Percentiles rank a stretch among this genome's conserved stretches.
These are phyloP conservation scores for Scolopax rusticola DNA, from an alignment of 2,797 vertebrate species.

Conservation along the genomic window DNA sequence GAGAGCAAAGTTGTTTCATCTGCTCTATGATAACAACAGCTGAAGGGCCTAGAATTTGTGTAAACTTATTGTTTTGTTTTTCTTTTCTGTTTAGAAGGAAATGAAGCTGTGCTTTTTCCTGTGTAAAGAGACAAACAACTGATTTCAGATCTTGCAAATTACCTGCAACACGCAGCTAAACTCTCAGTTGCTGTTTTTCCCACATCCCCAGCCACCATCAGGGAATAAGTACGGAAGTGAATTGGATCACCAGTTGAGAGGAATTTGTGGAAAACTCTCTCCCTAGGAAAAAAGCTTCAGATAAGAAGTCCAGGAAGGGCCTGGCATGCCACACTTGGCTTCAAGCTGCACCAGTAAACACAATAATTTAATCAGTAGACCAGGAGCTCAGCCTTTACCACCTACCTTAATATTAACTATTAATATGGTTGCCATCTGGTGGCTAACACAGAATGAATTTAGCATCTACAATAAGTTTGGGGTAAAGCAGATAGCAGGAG, in stretches of 20 bases:
- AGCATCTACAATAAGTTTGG: not conserved
- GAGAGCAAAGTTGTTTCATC: not conserved
- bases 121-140: not conserved
- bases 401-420: not conserved
- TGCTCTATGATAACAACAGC: not conserved
- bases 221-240: not conserved
- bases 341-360: not conserved
- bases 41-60: not conserved
- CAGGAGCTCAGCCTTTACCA: not conserved
- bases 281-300: not conserved
- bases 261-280: not conserved
- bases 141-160: rapidly evolving
- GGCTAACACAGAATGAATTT: not conserved
- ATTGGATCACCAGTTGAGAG: not conserved
- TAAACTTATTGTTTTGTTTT: not conserved
- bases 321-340: not conserved
- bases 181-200: not conserved
- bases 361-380: not conserved
- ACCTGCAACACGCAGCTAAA: not conserved
- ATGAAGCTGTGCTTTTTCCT: not conserved
- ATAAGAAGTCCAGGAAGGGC: conserved; percentile 3
- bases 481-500: not conserved
- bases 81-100: not conserved
- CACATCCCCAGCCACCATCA: not conserved
- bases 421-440: conserved; percentile 57